Base-by-base conservation (phyloP, 2,888 invertebrate species). In the Anarsia innoxiella region DNA sequence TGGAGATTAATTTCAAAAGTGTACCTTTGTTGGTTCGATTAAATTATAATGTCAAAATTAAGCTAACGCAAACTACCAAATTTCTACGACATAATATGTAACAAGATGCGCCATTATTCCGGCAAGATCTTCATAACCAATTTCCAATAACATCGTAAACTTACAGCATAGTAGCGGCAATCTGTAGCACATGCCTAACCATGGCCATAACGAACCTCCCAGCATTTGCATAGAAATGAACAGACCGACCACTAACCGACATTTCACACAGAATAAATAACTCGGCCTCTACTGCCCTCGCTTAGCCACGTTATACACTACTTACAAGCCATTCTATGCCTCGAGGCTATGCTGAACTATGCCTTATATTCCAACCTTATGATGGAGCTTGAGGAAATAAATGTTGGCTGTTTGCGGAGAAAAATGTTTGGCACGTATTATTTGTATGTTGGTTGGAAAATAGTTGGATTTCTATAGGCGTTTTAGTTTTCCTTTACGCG, bases 211-310 rank as follows among this genome's bases (percentile, higher is more conserved):
- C 55, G 44, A 44, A 40, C 48, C 46, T 44, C 49, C 50, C 41
- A 54, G 52, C 56, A 82, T 82, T 82, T 79, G 78, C 80, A 82
- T 82, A 77, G 71, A 82, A 80, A 83, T 80, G 67, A 79, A 66
- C 67, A 50, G 57, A 61, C 59, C 54, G 53, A 55, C 63, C 59
- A 56, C 60, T 69, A 65, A 60, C 72, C 67, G 69, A 70, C 67
- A 71, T 73, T 74, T 76, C 71, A 66, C 74, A 69, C 64, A 61
- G 66, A 69, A 68, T 77, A 76, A 71, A 73, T 70, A 75, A 67
- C 59, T 56, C n/a, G n/a, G n/a, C n/a, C n/a, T n/a, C n/a, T n/a
- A n/a, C n/a, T n/a, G n/a, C n/a, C n/a, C n/a, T n/a, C n/a, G n/a
- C n/a, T n/a, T n/a, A n/a, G n/a, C n/a, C n/a, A n/a, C n/a, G n/a